These are phyloP conservation scores for Cheilosia urbana DNA, from an alignment of 2,888 invertebrate species.

Conservation along the genomic window DNA sequence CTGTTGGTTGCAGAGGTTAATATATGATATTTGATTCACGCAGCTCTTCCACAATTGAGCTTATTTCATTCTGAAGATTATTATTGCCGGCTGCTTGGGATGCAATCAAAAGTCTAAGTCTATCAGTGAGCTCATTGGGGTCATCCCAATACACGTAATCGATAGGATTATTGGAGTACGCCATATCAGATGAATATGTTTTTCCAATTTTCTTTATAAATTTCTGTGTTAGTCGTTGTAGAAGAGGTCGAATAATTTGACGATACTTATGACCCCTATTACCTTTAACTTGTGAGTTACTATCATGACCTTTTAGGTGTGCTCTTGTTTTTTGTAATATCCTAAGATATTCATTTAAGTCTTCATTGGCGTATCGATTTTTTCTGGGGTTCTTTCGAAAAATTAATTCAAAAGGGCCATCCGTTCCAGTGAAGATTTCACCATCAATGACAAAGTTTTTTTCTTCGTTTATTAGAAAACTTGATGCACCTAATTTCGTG, in stretches of 20 bases:
- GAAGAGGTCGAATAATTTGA: not conserved
- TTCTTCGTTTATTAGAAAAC: not conserved
- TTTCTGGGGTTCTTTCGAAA: not conserved
- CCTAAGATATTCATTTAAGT: not conserved
- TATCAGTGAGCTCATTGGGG: slow-evolving; percentile 77
- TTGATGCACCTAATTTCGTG: not conserved
- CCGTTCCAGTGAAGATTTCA: slow-evolving; percentile 6
- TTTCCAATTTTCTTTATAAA: not conserved
- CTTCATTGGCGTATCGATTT: not conserved
- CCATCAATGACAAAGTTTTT: not conserved
- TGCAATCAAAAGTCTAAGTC: slow-evolving; percentile 75
- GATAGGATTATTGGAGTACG: not conserved
- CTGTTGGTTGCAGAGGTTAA: not conserved
- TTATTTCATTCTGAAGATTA: slow-evolving; percentile 21
- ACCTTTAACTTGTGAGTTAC: not conserved
- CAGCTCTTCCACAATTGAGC: not conserved
- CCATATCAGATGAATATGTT: not conserved
- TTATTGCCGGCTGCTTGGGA: slow-evolving; percentile 25
- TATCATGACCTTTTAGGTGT: not conserved
- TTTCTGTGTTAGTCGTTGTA: not conserved
- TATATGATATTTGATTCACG: not conserved
- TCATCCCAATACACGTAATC: slow-evolving; percentile 76
- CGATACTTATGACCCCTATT: not conserved
- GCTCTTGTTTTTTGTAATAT: not conserved
- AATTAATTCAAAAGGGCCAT: not conserved